Evolutionary conservation across 1,140 invertebrate genomes (phyloP).

Genomic region (Drosophila cardini): DNA sequence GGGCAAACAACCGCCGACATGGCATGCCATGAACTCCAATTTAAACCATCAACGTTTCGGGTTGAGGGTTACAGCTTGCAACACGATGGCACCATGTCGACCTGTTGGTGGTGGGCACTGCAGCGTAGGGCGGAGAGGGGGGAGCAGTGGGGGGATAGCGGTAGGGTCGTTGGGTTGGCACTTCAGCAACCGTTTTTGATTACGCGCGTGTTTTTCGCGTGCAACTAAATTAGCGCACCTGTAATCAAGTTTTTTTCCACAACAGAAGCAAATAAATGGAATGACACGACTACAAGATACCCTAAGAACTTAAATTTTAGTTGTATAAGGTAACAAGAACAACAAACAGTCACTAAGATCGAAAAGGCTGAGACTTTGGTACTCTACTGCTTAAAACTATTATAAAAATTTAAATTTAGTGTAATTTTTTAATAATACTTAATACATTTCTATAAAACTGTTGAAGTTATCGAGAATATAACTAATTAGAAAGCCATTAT

Average conservation of each 20-base stretch:
- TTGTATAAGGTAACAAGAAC: no score
- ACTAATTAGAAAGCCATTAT: no score
- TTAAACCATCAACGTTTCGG: conserved; percentile 64
- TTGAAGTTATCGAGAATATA: no score
- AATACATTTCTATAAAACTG: no score
- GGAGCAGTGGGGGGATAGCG: conserved; percentile 12
- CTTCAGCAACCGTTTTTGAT: conserved; percentile 79
- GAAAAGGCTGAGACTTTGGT: no score
- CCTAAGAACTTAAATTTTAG: no score
- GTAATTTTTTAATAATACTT: no score
- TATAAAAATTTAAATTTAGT: no score
- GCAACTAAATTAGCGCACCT: conserved; percentile 82
- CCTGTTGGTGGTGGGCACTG: conserved; percentile 17
- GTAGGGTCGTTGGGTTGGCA: conserved; percentile 42
- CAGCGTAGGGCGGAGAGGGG: neutral
- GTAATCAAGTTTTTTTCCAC: conserved; percentile 75
- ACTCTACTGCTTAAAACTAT: no score
- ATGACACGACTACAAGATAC: no score
- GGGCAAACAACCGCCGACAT: conserved; percentile 69
- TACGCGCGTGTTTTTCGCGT: conserved; percentile 80
- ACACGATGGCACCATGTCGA: neutral
- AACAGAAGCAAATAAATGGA: conserved; percentile 19
- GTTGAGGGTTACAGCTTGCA: conserved; percentile 60
- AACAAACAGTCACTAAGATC: no score
- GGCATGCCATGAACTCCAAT: conserved; percentile 78